These are phyloP conservation scores for Climacteris rufus DNA, from an alignment of 2,113 vertebrate species.

Conservation along the genomic window DNA sequence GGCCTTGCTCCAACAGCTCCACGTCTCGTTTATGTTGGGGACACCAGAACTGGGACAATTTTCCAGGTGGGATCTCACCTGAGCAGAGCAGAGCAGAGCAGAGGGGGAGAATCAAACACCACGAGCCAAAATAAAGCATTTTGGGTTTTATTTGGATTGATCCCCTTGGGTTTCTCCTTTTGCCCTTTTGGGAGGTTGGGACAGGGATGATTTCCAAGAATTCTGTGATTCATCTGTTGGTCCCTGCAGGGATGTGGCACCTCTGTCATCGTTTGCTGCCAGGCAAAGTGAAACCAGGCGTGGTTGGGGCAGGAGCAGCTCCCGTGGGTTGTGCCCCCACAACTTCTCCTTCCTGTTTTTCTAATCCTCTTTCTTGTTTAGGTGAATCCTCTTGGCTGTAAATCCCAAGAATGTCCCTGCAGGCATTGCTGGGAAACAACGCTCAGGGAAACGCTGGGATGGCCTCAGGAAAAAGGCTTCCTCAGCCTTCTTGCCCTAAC, in stretches of 20 bases:
- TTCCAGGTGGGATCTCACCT: background rate
- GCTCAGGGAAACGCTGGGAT: background rate
- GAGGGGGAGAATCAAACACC: background rate
- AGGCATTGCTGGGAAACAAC: background rate
- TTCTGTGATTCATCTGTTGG: background rate
- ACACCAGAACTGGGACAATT: rapidly evolving
- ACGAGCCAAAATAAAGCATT: background rate
- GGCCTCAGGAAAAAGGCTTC: background rate
- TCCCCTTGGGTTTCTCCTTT: background rate
- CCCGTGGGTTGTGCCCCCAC: background rate
- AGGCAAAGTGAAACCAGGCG: background rate
- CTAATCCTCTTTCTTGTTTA: background rate
- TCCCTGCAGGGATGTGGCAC: background rate
- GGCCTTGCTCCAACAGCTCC: background rate
- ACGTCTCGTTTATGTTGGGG: background rate
- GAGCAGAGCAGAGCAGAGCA: too few relatives aligned
- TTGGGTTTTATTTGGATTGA: background rate
- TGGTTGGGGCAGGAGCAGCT: background rate
- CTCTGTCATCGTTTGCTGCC: background rate
- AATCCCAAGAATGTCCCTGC: background rate
- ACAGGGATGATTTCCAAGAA: background rate
- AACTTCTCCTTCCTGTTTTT: background rate
- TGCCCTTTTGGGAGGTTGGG: background rate
- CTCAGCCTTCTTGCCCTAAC: background rate
- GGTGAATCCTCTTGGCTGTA: background rate